Base-by-base conservation (phyloP, 2,888 invertebrate genomes). In the Cephus sareptanus region DNA sequence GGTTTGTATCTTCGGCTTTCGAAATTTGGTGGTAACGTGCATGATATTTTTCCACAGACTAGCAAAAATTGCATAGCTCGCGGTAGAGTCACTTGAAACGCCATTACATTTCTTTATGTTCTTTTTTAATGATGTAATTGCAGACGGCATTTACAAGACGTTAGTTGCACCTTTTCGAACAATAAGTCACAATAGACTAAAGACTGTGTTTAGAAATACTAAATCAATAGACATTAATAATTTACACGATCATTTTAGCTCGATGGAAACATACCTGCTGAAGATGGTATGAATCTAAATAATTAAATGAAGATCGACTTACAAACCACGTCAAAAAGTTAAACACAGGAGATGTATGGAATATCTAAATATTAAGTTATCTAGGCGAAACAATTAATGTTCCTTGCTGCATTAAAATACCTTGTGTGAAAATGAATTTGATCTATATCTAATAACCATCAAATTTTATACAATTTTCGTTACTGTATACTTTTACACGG, bases 21-120 rank as follows among this genome's bases (percentile, higher is more conserved):
- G 1, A 69, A 34, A 76, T 85, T 77, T 0, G 80, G 79, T 23
- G 88, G 88, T 87, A 87, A 88, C 23, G 85, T 86, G 3, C 83
- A 82, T 2, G 82, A 84, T 1, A 87, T 71, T 76, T 75, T 83
- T 40, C 87, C 87, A n/a, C 81, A 82, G 35, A 80, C 69, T 77
- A 78, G 73, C n/a, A 82, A 74, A 31, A 81, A 40, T 33, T 74
- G 56, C 71, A 83, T 81, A 30, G 79, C 77, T 11, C 23, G 30
- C 23, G 13, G 30, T 2, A 34, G 71, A 3, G 11, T 71, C 34
- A 71, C 56, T 23, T 56, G 56, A 23, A 56, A 56, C 2, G 2
- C 23, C 56, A 56, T 40, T 40, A 23, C 40, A 40, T 15, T 40
- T 23, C 6, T 15, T 56, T 23, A 56, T 23, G 0, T 56, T 56